These are phyloP conservation scores for Tichodroma muraria DNA, from an alignment of 2,113 vertebrate species.

Conservation along the genomic window DNA sequence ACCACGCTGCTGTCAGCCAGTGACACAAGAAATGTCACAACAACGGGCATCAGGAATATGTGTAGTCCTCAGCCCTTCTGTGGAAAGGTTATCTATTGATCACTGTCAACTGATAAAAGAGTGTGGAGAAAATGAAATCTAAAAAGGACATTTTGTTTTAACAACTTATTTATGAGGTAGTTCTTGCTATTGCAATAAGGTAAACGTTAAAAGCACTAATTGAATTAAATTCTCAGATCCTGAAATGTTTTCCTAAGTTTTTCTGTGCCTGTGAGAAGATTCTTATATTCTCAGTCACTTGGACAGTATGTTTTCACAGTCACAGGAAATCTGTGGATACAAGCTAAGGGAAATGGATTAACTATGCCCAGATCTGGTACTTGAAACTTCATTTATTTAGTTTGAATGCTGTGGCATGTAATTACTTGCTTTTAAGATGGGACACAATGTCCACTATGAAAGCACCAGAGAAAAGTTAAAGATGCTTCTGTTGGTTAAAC, in stretches of 20 bases:
- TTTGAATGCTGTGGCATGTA: neutral
- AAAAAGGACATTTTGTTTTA: neutral
- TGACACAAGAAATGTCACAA: neutral
- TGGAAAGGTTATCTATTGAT: neutral
- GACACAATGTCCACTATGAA: neutral
- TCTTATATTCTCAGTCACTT: neutral
- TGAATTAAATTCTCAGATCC: neutral
- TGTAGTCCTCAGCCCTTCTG: neutral
- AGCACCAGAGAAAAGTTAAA: neutral
- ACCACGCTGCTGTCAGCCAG: fast-evolving
- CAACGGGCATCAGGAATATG: neutral
- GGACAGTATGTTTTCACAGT: neutral
- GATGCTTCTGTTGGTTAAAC: neutral
- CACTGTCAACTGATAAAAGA: neutral
- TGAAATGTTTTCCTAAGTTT: neutral
- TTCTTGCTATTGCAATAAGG: neutral
- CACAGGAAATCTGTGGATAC: neutral
- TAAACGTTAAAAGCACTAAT: neutral
- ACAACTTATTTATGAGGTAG: neutral
- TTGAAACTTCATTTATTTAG: neutral
- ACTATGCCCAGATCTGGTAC: neutral
- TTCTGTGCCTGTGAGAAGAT: neutral
- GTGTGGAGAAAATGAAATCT: neutral
- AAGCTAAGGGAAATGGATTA: neutral
- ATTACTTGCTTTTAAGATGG: neutral